A percentile compares a stretch with the other conserved stretches of the same genome.
phyloP scores from a whole-genome alignment of 2,113 vertebrate genomes.

The human region GRCh38 chr5:142329001-142329500 shows the following conservation, averaged over 20 bases:
- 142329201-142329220: background rate
- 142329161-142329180: background rate
- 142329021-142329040: background rate
- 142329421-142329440: background rate
- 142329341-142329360: background rate
- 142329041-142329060: background rate
- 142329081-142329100: background rate
- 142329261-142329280: background rate
- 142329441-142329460: background rate
- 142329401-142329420: background rate
- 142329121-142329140: background rate
- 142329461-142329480: background rate
- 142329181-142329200: slow-evolving; percentile 36
- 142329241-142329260: background rate
- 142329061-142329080: background rate
- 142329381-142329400: background rate
- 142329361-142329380: background rate
- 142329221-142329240: background rate
- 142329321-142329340: background rate
- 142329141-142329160: background rate
- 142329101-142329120: background rate
- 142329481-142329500: background rate
- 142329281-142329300: background rate
- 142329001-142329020: background rate
- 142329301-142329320: background rate